Evolutionary conservation across 2,113 vertebrate species (phyloP).

Genomic region (Benitochromis conjunctus): DNA sequence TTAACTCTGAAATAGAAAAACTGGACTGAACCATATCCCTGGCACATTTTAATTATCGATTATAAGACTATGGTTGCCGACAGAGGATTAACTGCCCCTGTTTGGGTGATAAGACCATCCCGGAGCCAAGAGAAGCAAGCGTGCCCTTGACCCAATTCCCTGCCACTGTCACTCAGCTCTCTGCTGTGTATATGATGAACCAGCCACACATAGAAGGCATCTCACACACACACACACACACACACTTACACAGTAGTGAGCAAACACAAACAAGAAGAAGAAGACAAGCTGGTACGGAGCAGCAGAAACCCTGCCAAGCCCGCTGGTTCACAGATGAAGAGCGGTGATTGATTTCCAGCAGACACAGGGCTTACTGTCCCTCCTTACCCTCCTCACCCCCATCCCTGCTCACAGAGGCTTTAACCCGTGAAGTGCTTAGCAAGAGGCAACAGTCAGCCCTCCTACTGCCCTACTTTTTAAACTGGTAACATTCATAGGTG

Average conservation of each 20-base stretch:
- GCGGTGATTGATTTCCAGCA: slow-evolving; percentile 61
- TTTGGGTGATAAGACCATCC: slow-evolving; percentile 40
- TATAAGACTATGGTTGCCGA: slow-evolving; percentile 38
- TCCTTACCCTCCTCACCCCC: slow-evolving; percentile 1
- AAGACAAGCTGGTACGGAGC: slow-evolving; percentile 65
- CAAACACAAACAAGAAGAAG: slow-evolving; percentile 41
- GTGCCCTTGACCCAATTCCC: slow-evolving; percentile 63
- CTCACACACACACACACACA: not conserved
- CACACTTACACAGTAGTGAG: not conserved
- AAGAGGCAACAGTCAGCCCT: slow-evolving; percentile 33
- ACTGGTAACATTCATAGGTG: not conserved
- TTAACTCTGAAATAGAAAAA: not conserved
- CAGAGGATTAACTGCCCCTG: slow-evolving; percentile 39
- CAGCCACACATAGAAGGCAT: not conserved
- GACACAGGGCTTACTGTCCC: slow-evolving; percentile 58
- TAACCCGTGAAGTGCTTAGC: slow-evolving; percentile 60
- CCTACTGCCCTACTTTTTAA: slow-evolving; percentile 64
- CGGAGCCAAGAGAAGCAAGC: slow-evolving; percentile 19
- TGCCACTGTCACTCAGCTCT: slow-evolving; percentile 27
- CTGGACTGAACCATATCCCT: not conserved
- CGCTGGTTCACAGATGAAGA: slow-evolving; percentile 47
- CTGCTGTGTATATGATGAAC: slow-evolving; percentile 40
- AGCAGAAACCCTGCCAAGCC: slow-evolving; percentile 49
- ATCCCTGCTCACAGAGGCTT: slow-evolving; percentile 28
- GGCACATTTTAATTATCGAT: slow-evolving; percentile 24